A percentile compares a stretch with the other conserved stretches of the same genome.
Evolutionary conservation across 1,140 invertebrate species (phyloP).

Genomic region (Procambarus virginalis): DNA sequence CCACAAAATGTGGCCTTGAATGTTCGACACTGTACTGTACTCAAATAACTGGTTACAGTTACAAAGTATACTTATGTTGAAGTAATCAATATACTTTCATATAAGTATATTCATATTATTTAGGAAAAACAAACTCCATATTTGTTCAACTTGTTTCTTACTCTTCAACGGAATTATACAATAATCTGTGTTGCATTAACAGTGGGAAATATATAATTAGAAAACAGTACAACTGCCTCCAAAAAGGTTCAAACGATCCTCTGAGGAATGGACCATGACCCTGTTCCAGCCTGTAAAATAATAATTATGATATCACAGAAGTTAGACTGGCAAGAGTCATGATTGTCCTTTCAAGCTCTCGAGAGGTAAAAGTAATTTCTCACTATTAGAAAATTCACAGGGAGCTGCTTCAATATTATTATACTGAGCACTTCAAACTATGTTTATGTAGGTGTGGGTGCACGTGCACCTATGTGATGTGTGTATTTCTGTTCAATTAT

Average conservation of each 20-base stretch:
- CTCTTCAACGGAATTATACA: slow-evolving; percentile 43
- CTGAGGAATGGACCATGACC: slow-evolving; percentile 21
- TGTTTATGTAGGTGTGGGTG: not conserved
- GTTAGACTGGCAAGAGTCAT: slow-evolving; percentile 44
- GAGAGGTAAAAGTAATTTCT: not conserved
- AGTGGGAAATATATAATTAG: slow-evolving; percentile 28
- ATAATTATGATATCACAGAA: slow-evolving; percentile 59
- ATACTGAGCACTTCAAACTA: slow-evolving; percentile 13
- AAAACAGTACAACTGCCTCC: slow-evolving; percentile 31
- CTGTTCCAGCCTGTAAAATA: slow-evolving; percentile 55
- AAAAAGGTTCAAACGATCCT: slow-evolving; percentile 1
- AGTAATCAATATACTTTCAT: too few relatives aligned
- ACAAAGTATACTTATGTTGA: too few relatives aligned
- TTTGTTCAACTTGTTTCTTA: slow-evolving; percentile 12
- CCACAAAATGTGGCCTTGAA: too few relatives aligned
- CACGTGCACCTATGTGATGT: not conserved
- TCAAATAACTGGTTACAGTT: too few relatives aligned
- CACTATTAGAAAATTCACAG: slow-evolving; percentile 13
- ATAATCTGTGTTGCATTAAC: slow-evolving; percentile 30
- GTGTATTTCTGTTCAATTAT: not conserved
- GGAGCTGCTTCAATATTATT: slow-evolving; percentile 1
- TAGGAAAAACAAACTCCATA: slow-evolving; percentile 9
- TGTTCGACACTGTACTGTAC: too few relatives aligned
- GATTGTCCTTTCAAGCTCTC: slow-evolving; percentile 9
- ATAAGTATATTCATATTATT: too few relatives aligned